Base-by-base conservation (phyloP, 2,113 vertebrate species). In the Lagenorhynchus albirostris region DNA sequence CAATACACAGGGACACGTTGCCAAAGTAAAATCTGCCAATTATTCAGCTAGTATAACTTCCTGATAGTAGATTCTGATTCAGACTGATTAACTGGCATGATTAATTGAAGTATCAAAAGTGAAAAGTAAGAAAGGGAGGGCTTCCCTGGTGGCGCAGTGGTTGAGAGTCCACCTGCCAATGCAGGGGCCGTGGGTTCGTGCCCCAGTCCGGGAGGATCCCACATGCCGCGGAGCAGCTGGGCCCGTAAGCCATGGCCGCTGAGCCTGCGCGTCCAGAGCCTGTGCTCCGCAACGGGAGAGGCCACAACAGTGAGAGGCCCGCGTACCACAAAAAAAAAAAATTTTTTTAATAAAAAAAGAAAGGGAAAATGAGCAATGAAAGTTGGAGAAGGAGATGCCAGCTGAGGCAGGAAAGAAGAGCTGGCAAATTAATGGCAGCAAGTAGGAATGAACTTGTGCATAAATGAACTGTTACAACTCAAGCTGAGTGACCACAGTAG, bases 181-280 rank as follows among this genome's bases (percentile, higher is more conserved):
- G 11, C 11, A 47, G 47, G 47, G 47, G 11, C 12, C 47, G 11
- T 0, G 11, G 47, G 47, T 47, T 47, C 0, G 11, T 47, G 47
- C 47, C 47, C 47, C 47, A 0, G 47, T 47, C 2, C 0, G 47
- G 47, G 47, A 47, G 2, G 47, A 47, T 47, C 47, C 47, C 47
- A 47, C 47, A 12, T 47, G 47, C 2, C 47, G 47, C 2, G 47
- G 2, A 47, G 2, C 47, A 0, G 2, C 47, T 12, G 47, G 11
- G 47, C 47, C 47, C 11, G 47, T 47, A 2, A 47, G 47, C 47
- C 47, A 3, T 47, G 47, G 47, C 47, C 47, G 11, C 47, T 47
- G 47, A 47, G 47, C 47, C 47, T 47, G 47, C 11, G 0, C 47
- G 2, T 47, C 47, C 47, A 0, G 47, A 47, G 47, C 47, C 11